Base-by-base conservation (phyloP, 1,140 invertebrate species). In the Drosophila neocordata region DNA sequence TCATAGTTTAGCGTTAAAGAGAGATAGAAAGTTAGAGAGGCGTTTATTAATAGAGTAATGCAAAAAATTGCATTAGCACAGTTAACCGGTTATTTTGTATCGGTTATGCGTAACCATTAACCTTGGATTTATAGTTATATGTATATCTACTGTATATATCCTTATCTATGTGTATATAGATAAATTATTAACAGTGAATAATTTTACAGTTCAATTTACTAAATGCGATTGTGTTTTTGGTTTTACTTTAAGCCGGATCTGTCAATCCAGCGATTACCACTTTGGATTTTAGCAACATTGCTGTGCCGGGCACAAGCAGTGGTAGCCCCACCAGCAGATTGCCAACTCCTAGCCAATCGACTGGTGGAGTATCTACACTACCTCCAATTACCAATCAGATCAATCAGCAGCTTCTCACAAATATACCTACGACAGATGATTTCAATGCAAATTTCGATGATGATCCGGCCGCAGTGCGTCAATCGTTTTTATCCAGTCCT, bases 401-500 rank as follows among this genome's bases (percentile, higher is more conserved):
- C 92, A 60, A 66, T 77, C 57, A 74, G 55, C 77, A 58, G 63
- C 48, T 70, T 68, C 51, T 69, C 37, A 57, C 64, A 18, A 85
- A 91, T 20, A 72, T 91, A 60, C 88, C 91, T 11, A 70, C 76
- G 58, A 69, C 92, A 62, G 92, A 81, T 58, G 89, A 91, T 7
- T 89, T 90, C 35, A 91, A 91, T 71, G 90, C 91, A 1, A 91
- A 91, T 35, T 90, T 87, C 5, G 94, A 96, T 78, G 96, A 98
- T 91, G 97, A 99, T 92, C 97, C 98, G 15, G 95, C 95, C n/a
- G 94, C 96, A 71, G 96, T 99, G 48, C 93, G 96, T 72, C 95
- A 98, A 77, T 96, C 98, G 95, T 95, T 99, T 68, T 91, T 98
- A 20, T 95, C 95, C n/a, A 97, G 97, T 93, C 98, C 98, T 0